Conservation (phyloP, 2,888 invertebrate species). For the Neoitamus cyanurus region DNA sequence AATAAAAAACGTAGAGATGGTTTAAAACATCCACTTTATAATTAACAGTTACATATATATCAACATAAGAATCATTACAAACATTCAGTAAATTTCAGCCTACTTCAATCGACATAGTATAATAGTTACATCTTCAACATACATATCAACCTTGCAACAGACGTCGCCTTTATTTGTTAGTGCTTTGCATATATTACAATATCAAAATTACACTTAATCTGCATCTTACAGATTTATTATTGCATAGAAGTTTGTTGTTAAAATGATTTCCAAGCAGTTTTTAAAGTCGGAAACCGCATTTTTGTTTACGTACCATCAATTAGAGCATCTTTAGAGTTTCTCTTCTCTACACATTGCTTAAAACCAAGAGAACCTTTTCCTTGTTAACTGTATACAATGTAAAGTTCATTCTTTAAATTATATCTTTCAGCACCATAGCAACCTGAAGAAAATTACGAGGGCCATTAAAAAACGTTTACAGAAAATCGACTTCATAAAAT, state of each 20-base stretch:
- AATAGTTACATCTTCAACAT: neutral
- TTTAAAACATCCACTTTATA: conserved; percentile 30
- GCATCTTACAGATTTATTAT: neutral
- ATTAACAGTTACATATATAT: conserved; percentile 44
- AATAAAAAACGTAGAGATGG: neutral
- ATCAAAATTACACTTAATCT: neutral
- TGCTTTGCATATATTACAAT: conserved; percentile 7
- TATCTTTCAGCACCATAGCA: neutral
- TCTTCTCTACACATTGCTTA: neutral
- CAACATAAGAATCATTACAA: conserved; percentile 49
- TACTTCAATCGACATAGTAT: neutral
- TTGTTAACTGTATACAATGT: neutral
- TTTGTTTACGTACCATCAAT: neutral
- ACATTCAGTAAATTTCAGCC: conserved; percentile 36
- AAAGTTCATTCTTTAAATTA: neutral
- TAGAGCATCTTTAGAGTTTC: neutral
- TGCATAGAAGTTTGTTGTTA: neutral
- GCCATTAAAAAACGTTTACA: neutral
- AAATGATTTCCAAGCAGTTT: neutral
- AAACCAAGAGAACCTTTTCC: neutral
- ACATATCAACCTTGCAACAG: neutral
- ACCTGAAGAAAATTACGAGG: neutral
- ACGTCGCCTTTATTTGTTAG: neutral
- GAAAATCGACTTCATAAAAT: neutral
- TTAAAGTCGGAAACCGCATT: neutral